Percentiles rank a stretch among this genome's conserved stretches.
Evolutionary conservation across 2,888 invertebrate genomes (phyloP).

Genomic region (Eulithis testata): DNA sequence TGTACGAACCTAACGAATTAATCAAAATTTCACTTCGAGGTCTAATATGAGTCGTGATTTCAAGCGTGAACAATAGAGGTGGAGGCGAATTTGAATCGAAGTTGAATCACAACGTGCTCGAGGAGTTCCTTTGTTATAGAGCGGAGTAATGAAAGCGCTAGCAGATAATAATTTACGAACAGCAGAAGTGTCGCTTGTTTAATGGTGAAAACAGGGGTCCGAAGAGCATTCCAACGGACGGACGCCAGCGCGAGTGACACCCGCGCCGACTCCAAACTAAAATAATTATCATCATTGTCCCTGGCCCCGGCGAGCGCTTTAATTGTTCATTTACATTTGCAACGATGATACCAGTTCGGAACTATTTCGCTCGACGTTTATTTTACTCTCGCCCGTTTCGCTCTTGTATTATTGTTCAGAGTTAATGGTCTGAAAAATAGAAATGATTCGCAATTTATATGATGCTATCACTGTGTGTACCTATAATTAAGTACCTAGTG

Average conservation of each 20-base stretch:
- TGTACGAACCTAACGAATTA: conserved; percentile 70
- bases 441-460: conserved; percentile 78
- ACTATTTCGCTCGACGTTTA: conserved; percentile 80
- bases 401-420: conserved; percentile 76
- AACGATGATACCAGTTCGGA: conserved; percentile 82
- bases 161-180: conserved; percentile 84
- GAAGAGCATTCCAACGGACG: conserved; percentile 78
- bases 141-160: conserved; percentile 81
- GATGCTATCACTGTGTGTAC: conserved; percentile 62
- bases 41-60: conserved; percentile 80
- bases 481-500: conserved; percentile 2
- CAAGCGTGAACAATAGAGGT: conserved; percentile 73
- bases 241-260: conserved; percentile 68
- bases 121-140: conserved; percentile 79
- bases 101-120: conserved; percentile 80
- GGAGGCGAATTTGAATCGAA: conserved; percentile 74
- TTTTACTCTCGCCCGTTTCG: conserved; percentile 75
- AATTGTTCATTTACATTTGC: conserved; percentile 85
- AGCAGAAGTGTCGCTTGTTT: conserved; percentile 83
- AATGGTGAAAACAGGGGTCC: conserved; percentile 76
- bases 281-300: conserved; percentile 85
- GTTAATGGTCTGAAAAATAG: conserved; percentile 83
- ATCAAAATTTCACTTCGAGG: conserved; percentile 82
- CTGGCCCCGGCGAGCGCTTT: conserved; percentile 80
- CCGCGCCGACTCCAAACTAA: conserved; percentile 82